Conservation (phyloP, 2,113 vertebrate species). For the Ciconia maguari region DNA sequence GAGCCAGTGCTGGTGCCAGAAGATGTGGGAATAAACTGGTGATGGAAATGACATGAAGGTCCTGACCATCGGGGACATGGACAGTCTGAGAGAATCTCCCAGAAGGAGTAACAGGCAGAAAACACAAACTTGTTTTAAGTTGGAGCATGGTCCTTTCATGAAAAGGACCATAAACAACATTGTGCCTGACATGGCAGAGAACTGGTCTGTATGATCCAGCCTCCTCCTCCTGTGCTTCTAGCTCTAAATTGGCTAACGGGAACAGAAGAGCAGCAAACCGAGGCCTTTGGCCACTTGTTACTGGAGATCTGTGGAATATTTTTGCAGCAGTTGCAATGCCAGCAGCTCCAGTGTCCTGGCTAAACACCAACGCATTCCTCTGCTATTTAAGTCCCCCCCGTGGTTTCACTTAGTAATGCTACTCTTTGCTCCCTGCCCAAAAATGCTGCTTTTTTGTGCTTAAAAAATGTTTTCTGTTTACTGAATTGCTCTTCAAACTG, state of each 20-base stretch:
- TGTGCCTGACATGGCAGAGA: background rate
- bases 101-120: background rate
- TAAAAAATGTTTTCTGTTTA: slow-evolving; percentile 45
- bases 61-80: background rate
- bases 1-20: background rate
- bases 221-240: background rate
- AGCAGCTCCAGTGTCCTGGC: slow-evolving; percentile 62
- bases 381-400: slow-evolving; percentile 48
- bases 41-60: background rate
- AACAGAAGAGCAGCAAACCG: slow-evolving; percentile 32
- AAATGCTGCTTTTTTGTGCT: slow-evolving; percentile 14
- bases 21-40: background rate
- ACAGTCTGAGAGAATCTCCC: background rate
- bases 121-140: background rate
- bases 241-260: background rate
- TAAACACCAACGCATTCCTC: slow-evolving; percentile 42
- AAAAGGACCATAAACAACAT: background rate
- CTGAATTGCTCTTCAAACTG: slow-evolving; percentile 18
- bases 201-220: background rate
- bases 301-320: slow-evolving; percentile 27
- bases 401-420: slow-evolving; percentile 46
- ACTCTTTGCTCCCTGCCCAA: slow-evolving; percentile 19
- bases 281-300: slow-evolving; percentile 25
- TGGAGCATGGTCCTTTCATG: background rate
- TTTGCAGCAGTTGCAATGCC: background rate